A percentile compares a stretch with the other conserved stretches of the same genome.
Conservation (phyloP, 2,113 vertebrate genomes). For the Sander vitreus region DNA sequence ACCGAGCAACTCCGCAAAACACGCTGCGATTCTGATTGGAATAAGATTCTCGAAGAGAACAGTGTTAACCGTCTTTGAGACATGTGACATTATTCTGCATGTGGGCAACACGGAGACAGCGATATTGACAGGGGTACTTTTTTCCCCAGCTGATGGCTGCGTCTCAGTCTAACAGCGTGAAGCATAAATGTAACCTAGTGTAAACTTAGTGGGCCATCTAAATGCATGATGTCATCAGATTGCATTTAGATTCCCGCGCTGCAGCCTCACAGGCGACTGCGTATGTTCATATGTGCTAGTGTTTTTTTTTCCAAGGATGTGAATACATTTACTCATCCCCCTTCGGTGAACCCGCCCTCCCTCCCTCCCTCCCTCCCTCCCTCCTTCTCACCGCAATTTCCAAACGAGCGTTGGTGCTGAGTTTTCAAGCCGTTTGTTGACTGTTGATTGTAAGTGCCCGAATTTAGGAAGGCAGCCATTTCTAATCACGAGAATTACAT, state of each 20-base stretch:
- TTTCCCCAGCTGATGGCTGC: conserved; percentile 22
- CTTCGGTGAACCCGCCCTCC: not conserved
- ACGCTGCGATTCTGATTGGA: conserved; percentile 71
- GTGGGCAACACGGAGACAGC: conserved; percentile 31
- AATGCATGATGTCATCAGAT: conserved; percentile 65
- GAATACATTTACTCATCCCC: conserved; percentile 37
- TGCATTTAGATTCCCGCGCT: conserved; percentile 31
- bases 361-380: not conserved
- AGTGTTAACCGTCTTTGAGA: conserved; percentile 52
- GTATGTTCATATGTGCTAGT: not conserved
- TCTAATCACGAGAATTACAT: conserved; percentile 86
- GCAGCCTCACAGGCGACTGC: conserved; percentile 37
- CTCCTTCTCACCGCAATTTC: conserved; percentile 61
- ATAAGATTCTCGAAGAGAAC: conserved; percentile 57
- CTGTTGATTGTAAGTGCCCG: conserved; percentile 84
- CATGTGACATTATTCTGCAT: conserved; percentile 39
- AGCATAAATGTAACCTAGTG: conserved; percentile 35
- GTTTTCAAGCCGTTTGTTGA: conserved; percentile 83
- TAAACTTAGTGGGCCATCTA: conserved; percentile 56
- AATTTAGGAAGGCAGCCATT: conserved; percentile 86
- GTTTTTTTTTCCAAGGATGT: conserved; percentile 10
- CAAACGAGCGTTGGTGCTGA: conserved; percentile 59
- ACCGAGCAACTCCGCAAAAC: conserved; percentile 72
- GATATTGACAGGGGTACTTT: conserved; percentile 3
- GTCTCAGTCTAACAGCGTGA: conserved; percentile 20